Evolutionary conservation across 2,797 vertebrate genomes (phyloP).

Genomic region (Sebastiscus albofasciatus): DNA sequence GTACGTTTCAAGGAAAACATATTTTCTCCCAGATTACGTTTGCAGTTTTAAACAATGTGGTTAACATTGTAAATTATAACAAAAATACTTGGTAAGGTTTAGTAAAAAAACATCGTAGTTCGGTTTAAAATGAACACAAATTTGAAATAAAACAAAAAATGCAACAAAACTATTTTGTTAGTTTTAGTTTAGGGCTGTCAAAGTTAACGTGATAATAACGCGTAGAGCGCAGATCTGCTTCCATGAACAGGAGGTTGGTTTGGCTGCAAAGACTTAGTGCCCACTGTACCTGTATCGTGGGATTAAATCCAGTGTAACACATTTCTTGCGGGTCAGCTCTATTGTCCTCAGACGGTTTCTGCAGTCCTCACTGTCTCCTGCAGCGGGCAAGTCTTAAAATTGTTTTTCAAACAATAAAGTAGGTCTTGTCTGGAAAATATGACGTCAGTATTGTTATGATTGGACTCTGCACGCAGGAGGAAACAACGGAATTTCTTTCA

Average conservation of each 20-base stretch:
- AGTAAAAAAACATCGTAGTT: too few species aligned
- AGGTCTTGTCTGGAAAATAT: constrained; percentile 34
- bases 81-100: too few species aligned
- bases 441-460: constrained; percentile 44
- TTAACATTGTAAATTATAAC: too few species aligned
- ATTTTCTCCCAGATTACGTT: too few species aligned
- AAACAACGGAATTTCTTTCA: constrained; percentile 13
- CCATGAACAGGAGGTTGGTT: not conserved
- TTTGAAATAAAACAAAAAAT: too few species aligned
- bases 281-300: not conserved
- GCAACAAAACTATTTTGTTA: too few species aligned
- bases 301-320: not conserved
- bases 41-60: too few species aligned
- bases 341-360: constrained; percentile 5
- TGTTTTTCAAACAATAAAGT: constrained; percentile 37
- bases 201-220: too few species aligned
- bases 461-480: constrained; percentile 30
- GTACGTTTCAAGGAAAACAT: too few species aligned
- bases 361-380: not conserved
- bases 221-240: not conserved
- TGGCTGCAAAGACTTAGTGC: not conserved
- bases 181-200: too few species aligned
- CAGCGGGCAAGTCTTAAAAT: constrained; percentile 1
- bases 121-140: too few species aligned
- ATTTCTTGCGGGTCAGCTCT: not conserved